Percentiles rank a stretch among this genome's conserved stretches.
Conservation (phyloP, 2,797 vertebrate species). For the Hyperoplus immaculatus region DNA sequence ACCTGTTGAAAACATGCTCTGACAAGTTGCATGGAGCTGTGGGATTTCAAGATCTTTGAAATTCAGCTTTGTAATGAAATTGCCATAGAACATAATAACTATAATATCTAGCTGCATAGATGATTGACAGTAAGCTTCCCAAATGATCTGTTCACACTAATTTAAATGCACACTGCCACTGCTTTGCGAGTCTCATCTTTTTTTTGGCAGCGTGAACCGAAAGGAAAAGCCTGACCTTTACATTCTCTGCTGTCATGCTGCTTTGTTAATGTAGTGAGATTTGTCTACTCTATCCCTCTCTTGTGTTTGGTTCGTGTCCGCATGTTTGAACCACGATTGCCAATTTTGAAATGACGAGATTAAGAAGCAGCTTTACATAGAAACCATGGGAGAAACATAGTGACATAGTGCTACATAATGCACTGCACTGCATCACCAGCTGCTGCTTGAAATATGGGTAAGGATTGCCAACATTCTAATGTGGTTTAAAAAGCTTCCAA, state of each 20-base stretch:
- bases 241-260: background rate
- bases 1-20: background rate
- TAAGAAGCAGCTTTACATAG: constrained; percentile 38
- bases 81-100: background rate
- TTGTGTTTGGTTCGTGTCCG: constrained; percentile 16
- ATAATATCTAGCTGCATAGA: background rate
- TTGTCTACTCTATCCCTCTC: constrained; percentile 8
- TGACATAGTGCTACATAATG: constrained; percentile 6
- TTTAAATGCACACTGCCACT: background rate
- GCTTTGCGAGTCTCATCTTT: background rate
- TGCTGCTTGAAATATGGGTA: background rate
- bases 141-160: background rate
- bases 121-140: background rate
- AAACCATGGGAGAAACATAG: constrained; percentile 19
- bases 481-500: constrained; percentile 13
- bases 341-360: constrained; percentile 44
- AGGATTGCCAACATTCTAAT: constrained; percentile 33
- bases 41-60: background rate
- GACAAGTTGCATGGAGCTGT: background rate
- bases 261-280: constrained; percentile 41
- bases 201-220: constrained; percentile 9
- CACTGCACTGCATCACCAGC: constrained; percentile 2
- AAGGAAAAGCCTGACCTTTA: constrained; percentile 54
- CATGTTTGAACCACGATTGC: constrained; percentile 12
- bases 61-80: background rate